Evolutionary conservation across 1,140 invertebrate genomes (phyloP), one percentile per base, ranked within the genome.

Genomic region (Aethina tumida): DNA sequence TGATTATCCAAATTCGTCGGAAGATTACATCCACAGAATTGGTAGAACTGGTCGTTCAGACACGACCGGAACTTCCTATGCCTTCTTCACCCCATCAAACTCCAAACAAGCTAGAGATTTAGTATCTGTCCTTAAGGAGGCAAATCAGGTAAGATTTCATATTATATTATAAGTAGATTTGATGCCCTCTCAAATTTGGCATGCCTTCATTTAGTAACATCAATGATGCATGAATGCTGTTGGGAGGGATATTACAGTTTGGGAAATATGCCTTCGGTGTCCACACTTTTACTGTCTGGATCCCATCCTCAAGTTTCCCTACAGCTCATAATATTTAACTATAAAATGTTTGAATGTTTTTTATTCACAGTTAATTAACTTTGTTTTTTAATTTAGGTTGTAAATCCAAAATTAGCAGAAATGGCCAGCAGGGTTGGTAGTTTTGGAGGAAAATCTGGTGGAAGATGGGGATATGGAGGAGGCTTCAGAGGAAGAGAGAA

Each of bases 1-100:
- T 74, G 96, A 99, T 69, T 99, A 97, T 68, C 95, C 96, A 37
- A 89, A 88, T 62, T 91, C 88, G 45, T 94, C 91, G 41, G 96
- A 99, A 68, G 96, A 99, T 67, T 99, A 99, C 63, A 93, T 99
- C 54, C 96, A 99, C 67, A 80, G 96, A 49, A 99, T 99, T 66
- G 96, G 96, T 26, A 80, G 96, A 52, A 99, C 96, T 42, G 96
- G 90, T 33, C 74, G 96, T 17, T 88, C 81, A 33, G 78, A 88
- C 61, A 80, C 82, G 47, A 90, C 85, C 41, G 96, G 96, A 28
- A 98, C 94, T 16, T 93, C 96, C 15, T 98, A 98, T 67, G 95
- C 95, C 31, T 97, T 99, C 70, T 97, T 99, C 68, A 99, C 96
- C 21, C 77, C 81, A 40, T 77, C 76, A 47, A 96, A 98, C 63